Base-by-base conservation (phyloP, 2,888 invertebrate genomes). In the Brachypterus glaber region DNA sequence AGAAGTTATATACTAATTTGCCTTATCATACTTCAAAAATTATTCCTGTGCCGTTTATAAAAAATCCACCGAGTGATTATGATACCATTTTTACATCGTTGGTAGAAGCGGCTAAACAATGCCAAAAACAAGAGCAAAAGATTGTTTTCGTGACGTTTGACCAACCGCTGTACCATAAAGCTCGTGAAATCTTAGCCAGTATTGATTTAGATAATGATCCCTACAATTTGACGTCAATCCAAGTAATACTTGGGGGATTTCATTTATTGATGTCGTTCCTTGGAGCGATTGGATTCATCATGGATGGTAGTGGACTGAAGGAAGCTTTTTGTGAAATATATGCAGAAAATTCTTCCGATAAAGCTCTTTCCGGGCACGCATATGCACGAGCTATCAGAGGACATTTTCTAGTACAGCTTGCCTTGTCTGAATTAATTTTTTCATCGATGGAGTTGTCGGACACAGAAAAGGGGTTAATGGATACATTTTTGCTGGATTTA, bases 221-320 rank as follows among this genome's bases (percentile, higher is more conserved):
- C 9, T 35, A 47, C 35, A 45, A 48, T 47, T 27, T 48, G 11
- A 18, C 37, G 8, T 37, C 40, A 12, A 33, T 54, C 14, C 35
- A 51, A 15, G 33, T 55, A n/a, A 47, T 52, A 42, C 51, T 55
- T 7, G 54, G 52, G 38, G 52, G 48, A 38, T 52, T 55, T 41
- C 51, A 54, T 50, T 46, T 51, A 45, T 42, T 58, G 15, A 58
- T 64, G 61, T 62, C 58, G 1, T 65, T 55, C 47, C 33, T 63
- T 12, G 59, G 59, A 40, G 38, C 53, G 18, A 57, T 64, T 25
- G 62, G 60, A 17, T 43, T 7, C 9, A 21, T 21, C 9, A 21
- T 21, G 21, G 7, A 21, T 7, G 21, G 21, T 7, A 21, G 21
- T 9, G 21, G 21, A 5, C 5, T 21, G 21, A 21, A 21, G 9